phyloP scores from a whole-genome alignment of 2,113 vertebrate species.

The Dicentrarchus labrax region DNA sequence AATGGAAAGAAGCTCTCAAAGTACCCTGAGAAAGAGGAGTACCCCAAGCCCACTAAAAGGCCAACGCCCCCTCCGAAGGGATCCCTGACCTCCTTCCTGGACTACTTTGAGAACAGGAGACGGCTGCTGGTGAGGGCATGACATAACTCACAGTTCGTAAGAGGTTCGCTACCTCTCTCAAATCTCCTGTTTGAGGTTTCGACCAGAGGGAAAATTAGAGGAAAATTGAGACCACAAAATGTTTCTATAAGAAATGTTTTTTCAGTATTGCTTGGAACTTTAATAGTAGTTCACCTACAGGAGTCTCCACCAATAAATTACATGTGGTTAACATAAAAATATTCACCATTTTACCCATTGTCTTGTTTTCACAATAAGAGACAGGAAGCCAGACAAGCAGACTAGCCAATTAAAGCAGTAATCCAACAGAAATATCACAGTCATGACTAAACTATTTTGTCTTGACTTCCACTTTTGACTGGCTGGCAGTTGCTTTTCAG shows the following conservation, averaged over 20 bases:
- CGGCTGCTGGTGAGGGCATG: constrained; percentile 92
- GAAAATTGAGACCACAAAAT: too few species aligned
- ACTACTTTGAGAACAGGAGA: constrained; percentile 94
- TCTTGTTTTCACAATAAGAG: not conserved
- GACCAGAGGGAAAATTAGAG: constrained; percentile 15
- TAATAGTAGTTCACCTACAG: not conserved
- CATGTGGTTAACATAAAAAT: not conserved
- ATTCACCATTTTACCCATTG: too few species aligned
- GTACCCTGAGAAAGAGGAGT: constrained; percentile 85
- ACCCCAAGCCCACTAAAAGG: constrained; percentile 86
- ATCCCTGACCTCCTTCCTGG: constrained; percentile 87
- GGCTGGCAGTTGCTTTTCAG: not conserved
- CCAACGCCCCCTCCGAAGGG: constrained; percentile 81
- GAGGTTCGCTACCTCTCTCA: not conserved
- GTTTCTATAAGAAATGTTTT: not conserved
- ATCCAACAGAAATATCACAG: not conserved
- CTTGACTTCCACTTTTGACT: not conserved
- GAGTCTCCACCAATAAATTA: not conserved
- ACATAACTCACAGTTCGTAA: constrained; percentile 13
- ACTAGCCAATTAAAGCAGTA: not conserved
- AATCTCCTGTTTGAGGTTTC: not conserved
- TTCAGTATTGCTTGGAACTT: not conserved
- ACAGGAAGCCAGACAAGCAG: not conserved
- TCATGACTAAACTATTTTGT: not conserved
- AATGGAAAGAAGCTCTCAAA: constrained; percentile 87